Evolutionary conservation across 1,140 invertebrate genomes (phyloP), one percentile per base, ranked within the genome.

Genomic region (Bombus affinis): DNA sequence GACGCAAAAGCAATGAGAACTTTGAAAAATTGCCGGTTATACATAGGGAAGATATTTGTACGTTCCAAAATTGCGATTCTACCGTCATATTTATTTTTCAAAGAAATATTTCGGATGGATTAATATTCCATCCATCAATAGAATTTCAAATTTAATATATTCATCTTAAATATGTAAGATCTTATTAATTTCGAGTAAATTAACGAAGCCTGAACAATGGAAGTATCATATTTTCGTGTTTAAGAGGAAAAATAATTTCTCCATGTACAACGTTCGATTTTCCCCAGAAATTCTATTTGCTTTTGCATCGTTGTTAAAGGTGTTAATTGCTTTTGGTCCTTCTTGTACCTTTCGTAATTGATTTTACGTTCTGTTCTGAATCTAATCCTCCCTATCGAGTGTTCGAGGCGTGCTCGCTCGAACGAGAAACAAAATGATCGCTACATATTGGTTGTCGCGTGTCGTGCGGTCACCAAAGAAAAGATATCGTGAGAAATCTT

Each of bases 261-360:
- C 66, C 75, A 25, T 35, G 75, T 44, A 79, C 22, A 66, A 75
- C 53, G 32, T n/a, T 47, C 10, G 6, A 15, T 28, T 32, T 57
- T 28, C 22, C 12, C 12, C 8, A n/a, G n/a, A 8, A 65, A 57
- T 78, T 77, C 74, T 32, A 70, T 8, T 65, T 59, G 68, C 81
- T 28, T 57, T 80, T 47, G 83, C 83, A 62, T 73, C 82, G 70
- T 42, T 57, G 53, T 42, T 42, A 32, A 75, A 47, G 84, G 80
- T 75, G 84, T 83, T 75, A n/a, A 83, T 82, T 83, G 80, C 73
- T 86, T 86, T 86, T 86, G 85, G 85, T 86, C 85, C 85, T 77
- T 77, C 65, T 76, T 83, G 73, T 86, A 81, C 84, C 84, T 74
- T 85, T 85, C 79, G 59, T 81, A 85, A 85, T 85, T 85, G 78